Conservation (phyloP, 2,113 vertebrate species). For the Carassius carassius region DNA sequence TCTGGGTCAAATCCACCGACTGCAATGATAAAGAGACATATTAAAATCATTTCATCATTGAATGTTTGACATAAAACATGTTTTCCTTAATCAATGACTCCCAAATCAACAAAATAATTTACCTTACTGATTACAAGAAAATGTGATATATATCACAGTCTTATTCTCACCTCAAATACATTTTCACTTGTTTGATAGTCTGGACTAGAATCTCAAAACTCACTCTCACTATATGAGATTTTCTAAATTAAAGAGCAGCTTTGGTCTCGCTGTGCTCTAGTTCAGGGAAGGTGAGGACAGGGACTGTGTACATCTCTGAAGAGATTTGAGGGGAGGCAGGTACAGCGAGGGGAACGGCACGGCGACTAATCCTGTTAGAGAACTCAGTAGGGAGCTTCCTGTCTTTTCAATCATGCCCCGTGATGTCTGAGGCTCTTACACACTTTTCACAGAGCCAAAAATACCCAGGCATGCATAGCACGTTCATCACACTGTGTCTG, state of each 20-base stretch:
- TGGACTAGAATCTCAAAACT: neutral
- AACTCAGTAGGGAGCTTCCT: slow-evolving; percentile 41
- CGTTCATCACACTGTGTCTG: neutral
- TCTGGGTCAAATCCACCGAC: slow-evolving; percentile 71
- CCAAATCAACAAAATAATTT: too few relatives aligned
- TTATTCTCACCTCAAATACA: neutral
- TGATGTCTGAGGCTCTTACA: slow-evolving; percentile 30
- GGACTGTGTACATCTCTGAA: slow-evolving; percentile 18
- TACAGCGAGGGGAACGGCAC: slow-evolving; percentile 11
- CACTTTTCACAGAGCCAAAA: slow-evolving; percentile 4
- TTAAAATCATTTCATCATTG: neutral
- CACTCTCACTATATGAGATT: neutral
- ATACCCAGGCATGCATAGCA: slow-evolving; percentile 12
- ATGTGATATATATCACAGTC: neutral
- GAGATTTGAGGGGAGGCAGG: slow-evolving; percentile 18
- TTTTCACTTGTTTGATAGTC: neutral
- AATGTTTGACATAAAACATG: neutral
- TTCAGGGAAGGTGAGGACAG: slow-evolving; percentile 2
- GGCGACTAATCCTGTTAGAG: slow-evolving; percentile 39
- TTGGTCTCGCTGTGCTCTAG: neutral
- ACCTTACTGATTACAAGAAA: too few relatives aligned
- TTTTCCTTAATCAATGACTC: neutral
- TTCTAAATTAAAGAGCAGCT: slow-evolving; percentile 16
- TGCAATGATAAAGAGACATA: slow-evolving; percentile 51
- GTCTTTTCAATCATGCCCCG: slow-evolving; percentile 10